A percentile compares a stretch with the other conserved stretches of the same genome.
Evolutionary conservation across 1,140 invertebrate species (phyloP).

Genomic region (Drosophila ohnishii): DNA sequence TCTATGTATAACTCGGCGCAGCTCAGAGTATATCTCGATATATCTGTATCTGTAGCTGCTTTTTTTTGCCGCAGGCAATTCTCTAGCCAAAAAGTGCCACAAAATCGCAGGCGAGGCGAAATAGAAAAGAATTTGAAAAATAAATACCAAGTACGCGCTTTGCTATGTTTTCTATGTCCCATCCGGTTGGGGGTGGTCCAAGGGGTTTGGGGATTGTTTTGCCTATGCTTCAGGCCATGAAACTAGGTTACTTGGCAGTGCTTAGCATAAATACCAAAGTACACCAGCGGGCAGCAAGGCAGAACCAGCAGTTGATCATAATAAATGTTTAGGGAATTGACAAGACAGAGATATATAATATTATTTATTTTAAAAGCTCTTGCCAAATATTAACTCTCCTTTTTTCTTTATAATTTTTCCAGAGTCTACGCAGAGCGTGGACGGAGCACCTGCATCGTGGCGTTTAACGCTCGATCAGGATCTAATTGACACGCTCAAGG

Average conservation of each 20-base stretch:
- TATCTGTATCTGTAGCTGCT: conserved; percentile 13
- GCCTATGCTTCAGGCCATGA: conserved; percentile 24
- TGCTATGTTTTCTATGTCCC: conserved; percentile 63
- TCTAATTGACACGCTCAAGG: conserved; percentile 93
- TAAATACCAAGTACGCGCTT: conserved; percentile 66
- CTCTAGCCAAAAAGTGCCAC: conserved; percentile 28
- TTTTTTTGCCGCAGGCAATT: conserved; percentile 30
- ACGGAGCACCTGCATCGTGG: conserved; percentile 92
- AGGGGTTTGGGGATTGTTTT: conserved; percentile 7
- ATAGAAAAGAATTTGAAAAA: conserved; percentile 45
- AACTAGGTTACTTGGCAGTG: conserved; percentile 78
- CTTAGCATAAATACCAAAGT: conserved; percentile 75
- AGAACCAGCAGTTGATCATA: conserved; percentile 46
- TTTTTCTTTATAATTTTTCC: conserved; percentile 75
- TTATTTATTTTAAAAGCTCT: too few species aligned
- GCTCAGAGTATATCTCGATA: conserved; percentile 7
- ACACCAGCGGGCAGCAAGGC: conserved; percentile 44
- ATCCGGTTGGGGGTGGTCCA: background rate
- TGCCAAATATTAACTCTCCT: too few species aligned
- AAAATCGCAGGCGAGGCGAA: conserved; percentile 18
- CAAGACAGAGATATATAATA: background rate
- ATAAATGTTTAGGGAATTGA: conserved; percentile 34
- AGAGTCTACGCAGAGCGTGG: conserved; percentile 92
- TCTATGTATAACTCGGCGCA: conserved; percentile 29
- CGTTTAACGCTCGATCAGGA: conserved; percentile 95